A percentile compares a stretch with the other conserved stretches of the same genome.
phyloP scores from a whole-genome alignment of 2,113 vertebrate genomes.

The Sylvia atricapilla region DNA sequence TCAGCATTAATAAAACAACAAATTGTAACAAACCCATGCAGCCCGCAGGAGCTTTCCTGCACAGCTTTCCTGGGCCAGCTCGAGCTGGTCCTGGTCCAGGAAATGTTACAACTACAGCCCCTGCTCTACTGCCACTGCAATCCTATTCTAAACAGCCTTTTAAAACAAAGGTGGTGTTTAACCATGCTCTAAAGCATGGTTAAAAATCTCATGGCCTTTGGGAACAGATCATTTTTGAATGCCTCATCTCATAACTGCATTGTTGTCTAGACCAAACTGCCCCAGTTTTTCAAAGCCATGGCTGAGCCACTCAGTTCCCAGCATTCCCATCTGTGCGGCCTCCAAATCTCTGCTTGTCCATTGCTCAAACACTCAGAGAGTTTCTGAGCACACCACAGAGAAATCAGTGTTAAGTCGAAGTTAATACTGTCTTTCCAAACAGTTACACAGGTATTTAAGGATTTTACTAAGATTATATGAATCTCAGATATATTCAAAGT shows the following conservation, averaged over 20 bases:
- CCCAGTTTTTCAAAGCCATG: not conserved
- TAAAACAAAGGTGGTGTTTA: not conserved
- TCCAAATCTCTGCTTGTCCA: not conserved
- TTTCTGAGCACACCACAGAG: not conserved
- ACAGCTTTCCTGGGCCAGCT: not conserved
- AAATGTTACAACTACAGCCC: not conserved
- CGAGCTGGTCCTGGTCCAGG: not conserved
- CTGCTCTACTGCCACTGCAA: not conserved
- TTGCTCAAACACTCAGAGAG: not conserved
- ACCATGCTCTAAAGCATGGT: not conserved
- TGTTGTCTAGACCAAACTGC: not conserved
- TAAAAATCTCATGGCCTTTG: not conserved
- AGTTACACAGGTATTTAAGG: not conserved
- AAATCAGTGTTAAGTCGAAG: not conserved
- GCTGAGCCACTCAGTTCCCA: not conserved
- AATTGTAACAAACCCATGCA: slow-evolving; percentile 62
- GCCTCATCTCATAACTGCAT: not conserved
- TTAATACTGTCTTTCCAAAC: not conserved
- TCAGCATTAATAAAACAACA: slow-evolving; percentile 74
- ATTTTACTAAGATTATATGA: not conserved
- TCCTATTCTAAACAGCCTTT: not conserved
- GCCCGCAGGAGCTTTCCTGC: slow-evolving; percentile 58
- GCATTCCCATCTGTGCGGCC: not conserved
- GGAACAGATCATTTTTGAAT: not conserved
- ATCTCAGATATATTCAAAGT: not conserved